Percentiles rank a stretch among this genome's conserved stretches.
These are phyloP conservation scores for Callyntrura sp. DNA, from an alignment of 2,888 invertebrate genomes.

Conservation along the genomic window DNA sequence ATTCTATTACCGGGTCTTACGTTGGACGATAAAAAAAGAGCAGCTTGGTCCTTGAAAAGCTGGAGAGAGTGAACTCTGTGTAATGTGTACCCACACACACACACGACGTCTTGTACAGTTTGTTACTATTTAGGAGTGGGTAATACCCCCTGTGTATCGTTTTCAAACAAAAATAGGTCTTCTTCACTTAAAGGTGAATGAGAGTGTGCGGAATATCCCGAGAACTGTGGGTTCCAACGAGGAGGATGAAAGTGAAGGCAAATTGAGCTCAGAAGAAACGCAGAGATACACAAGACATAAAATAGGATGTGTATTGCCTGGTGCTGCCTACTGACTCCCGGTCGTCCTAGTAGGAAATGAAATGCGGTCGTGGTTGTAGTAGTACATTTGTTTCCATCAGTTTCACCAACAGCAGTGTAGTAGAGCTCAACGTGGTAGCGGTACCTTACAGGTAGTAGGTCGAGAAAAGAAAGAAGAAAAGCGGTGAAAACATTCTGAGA, in stretches of 20 bases:
- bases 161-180: no score
- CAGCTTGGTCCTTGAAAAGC: no score
- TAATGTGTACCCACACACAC: no score
- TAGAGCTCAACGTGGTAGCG: background rate
- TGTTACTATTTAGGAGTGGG: no score
- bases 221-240: background rate
- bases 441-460: background rate
- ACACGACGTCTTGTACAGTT: no score
- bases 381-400: conserved; percentile 33
- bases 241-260: conserved; percentile 11
- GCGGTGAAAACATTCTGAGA: background rate
- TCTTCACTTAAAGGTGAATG: background rate
- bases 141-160: no score
- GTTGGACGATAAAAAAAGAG: no score
- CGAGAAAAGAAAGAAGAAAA: background rate
- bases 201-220: background rate
- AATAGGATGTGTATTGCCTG: background rate
- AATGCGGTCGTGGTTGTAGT: conserved; percentile 52
- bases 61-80: no score
- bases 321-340: background rate
- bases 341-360: conserved; percentile 40
- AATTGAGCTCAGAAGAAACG: no score
- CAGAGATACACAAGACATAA: conserved; percentile 6
- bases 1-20: no score
- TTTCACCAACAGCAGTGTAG: background rate